Base-by-base conservation (phyloP, 1,140 invertebrate species). In the Schmidtea mediterranea region DNA sequence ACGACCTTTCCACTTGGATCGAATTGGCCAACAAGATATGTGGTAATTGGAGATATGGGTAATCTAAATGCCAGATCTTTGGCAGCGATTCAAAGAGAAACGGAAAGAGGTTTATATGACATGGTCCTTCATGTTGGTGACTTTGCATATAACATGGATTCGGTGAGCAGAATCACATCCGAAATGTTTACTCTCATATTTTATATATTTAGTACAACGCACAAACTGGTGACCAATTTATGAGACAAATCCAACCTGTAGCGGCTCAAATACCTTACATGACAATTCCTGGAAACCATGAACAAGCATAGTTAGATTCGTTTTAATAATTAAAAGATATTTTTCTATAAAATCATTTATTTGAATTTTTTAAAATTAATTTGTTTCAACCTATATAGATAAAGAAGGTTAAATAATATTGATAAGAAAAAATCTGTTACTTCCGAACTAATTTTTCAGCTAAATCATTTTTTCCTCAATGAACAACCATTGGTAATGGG, bases 91-190 rank as follows among this genome's bases (percentile, higher is more conserved):
- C 79, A 83, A 61, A 67, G 77, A 53, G 84, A 90, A 56, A 74
- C 76, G 0, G 74, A 82, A 57, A 66, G 69, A 24, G 77, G 73
- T n/a, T 63, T 74, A 54, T 86, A 82, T 62, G 81, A 94, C 68
- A 73, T 78, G 52, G 75, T 83, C 49, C 69, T 92, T 43, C 86
- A 94, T 69, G 79, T 87, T 51, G 86, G 62, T 50, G 62, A 64
- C 45, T 59, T 94, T 70, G 86, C 84, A 0, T 95, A 94, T 68
- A 80, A 94, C 62, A 80, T 95, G 78, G 68, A 83, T 65, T 69
- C 73, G 1, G 74, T 75, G 67, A 68, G 69, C 49, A 32, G 26
- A n/a, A n/a, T n/a, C n/a, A n/a, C n/a, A n/a, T 32, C 36, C 8
- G 21, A 13, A 32, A 3, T 32, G 10, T 10, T 32, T 32, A 6